Percentiles rank a stretch among this genome's conserved stretches.
Evolutionary conservation across 2,888 invertebrate species (phyloP).

Genomic region (Platerodrilus igneus): DNA sequence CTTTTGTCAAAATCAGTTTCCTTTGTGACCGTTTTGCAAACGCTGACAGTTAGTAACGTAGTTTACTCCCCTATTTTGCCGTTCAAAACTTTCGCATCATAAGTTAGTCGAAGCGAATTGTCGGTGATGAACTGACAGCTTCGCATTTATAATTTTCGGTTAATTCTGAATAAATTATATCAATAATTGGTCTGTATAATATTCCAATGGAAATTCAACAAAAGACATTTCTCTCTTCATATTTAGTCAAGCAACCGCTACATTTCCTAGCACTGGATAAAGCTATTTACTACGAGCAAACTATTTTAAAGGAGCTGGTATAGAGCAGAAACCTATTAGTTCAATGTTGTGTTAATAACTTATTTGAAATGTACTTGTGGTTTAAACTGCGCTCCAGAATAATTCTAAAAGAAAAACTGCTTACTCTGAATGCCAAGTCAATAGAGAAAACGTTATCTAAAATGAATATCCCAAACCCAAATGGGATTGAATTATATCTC

Average conservation of each 20-base stretch:
- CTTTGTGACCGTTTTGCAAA: slow-evolving; percentile 16
- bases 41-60: slow-evolving; percentile 18
- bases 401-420: too few relatives aligned
- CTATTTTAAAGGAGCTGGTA: slow-evolving; percentile 5
- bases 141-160: slow-evolving; percentile 29
- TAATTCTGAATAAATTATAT: slow-evolving; percentile 30
- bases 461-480: too few relatives aligned
- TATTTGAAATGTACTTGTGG: slow-evolving; percentile 45
- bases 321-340: slow-evolving; percentile 33
- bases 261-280: too few relatives aligned
- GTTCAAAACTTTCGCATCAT: slow-evolving; percentile 27
- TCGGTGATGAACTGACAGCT: slow-evolving; percentile 29
- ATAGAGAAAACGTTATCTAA: too few relatives aligned
- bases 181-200: slow-evolving; percentile 25
- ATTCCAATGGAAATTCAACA: slow-evolving; percentile 14
- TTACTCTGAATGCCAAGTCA: too few relatives aligned
- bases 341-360: slow-evolving; percentile 47
- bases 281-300: too few relatives aligned
- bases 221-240: too few relatives aligned
- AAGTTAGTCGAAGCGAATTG: slow-evolving; percentile 28
- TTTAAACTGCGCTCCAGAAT: slow-evolving; percentile 7
- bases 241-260: too few relatives aligned
- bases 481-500: too few relatives aligned
- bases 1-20: too few relatives aligned
- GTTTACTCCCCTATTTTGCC: slow-evolving; percentile 21